Base-by-base conservation (phyloP, 2,797 vertebrate species). In the Columba guinea region DNA sequence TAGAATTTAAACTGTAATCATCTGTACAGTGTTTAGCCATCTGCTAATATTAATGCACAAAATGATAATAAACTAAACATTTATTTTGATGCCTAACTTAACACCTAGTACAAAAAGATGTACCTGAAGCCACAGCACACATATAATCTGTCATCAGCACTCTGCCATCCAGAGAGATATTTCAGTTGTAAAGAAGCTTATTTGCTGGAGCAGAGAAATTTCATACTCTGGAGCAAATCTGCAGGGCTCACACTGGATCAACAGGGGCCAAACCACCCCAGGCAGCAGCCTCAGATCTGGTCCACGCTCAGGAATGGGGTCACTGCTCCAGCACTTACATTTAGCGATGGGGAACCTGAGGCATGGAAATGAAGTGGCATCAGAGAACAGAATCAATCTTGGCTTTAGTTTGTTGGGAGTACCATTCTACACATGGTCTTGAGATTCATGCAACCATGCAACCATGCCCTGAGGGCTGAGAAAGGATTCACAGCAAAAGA, bases 1-100 rank as follows among this genome's bases (percentile, higher is more conserved):
- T 87, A 41, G 53, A 90, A 68, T 56, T 84, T 90, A 60, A 89
- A 64, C 46, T 49, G 35, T 14, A 95, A 95, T 58, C 87, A 84
- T 32, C 52, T 48, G 52, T 13, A 21, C 74, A 87, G 75, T 39
- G 90, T 95, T 83, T 56, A 93, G 82, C 49, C 5, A 5, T 83
- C 68, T 92, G 89, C 46, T 78, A 91, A 53, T 70, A 56, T 39
- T 55, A 90, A 79, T 6, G 5, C 49, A 53, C 3, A 2, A 84
- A 93, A 48, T 51, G 13, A 82, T 70, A 95, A 79, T 77, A 87
- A 95, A 76, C 70, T 49, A 27, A 90, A 74, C 23, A 5, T 35
- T 68, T 62, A 70, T 48, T 63, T 53, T 75, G 75, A 71, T 87
- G 64, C 71, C 68, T 58, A 90, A 48, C 60, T 93, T 88, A 89